Evolutionary conservation across 2,113 vertebrate species (phyloP).

Genomic region (Ammodytes marinus): DNA sequence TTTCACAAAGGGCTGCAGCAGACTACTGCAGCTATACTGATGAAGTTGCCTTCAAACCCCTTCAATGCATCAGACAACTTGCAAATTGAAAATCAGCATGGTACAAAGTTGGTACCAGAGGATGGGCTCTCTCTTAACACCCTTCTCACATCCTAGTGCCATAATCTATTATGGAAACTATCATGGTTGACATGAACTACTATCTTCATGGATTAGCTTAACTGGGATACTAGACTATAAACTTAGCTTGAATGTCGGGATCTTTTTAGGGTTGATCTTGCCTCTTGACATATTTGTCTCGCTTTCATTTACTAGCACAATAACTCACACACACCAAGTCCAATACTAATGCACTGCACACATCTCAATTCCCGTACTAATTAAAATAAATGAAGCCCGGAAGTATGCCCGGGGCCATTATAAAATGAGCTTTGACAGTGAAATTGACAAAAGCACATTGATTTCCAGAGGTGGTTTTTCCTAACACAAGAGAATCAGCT

Average conservation of each 20-base stretch:
- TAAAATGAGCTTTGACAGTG: constrained; percentile 68
- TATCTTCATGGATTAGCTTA: constrained; percentile 22
- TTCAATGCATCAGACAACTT: background rate
- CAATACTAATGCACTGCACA: constrained; percentile 6
- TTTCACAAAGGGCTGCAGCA: background rate
- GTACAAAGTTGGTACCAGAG: background rate
- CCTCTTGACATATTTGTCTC: background rate
- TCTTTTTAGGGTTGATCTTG: background rate
- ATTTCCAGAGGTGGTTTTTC: constrained; percentile 51
- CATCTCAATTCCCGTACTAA: constrained; percentile 65
- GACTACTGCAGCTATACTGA: background rate
- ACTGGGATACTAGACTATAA: constrained; percentile 17
- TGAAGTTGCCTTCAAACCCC: background rate
- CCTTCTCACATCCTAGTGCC: constrained; percentile 1
- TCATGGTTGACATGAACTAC: background rate
- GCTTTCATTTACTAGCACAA: constrained; percentile 13
- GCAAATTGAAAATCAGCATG: constrained; percentile 9
- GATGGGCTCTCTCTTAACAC: background rate
- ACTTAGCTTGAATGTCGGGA: constrained; percentile 11
- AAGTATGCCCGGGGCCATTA: constrained; percentile 62
- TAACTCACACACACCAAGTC: background rate
- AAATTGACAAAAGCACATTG: constrained; percentile 57
- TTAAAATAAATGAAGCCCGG: constrained; percentile 49
- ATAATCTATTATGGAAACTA: background rate
- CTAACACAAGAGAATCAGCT: constrained; percentile 4